Percentiles rank a stretch among this genome's conserved stretches.
phyloP scores from a whole-genome alignment of 2,888 invertebrate genomes.

The Periphyllus acericola region DNA sequence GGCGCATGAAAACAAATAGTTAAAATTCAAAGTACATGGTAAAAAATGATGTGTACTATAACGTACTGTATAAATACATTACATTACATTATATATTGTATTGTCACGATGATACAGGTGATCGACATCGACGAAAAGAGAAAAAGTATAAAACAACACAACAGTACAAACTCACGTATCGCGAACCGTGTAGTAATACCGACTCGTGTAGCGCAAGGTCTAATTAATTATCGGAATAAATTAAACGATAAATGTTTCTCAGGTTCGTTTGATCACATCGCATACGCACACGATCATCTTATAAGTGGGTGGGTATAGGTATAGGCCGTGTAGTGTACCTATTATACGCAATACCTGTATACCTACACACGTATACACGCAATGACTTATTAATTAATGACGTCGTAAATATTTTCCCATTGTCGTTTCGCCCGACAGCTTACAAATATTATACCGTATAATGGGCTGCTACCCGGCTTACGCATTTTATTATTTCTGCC shows the following conservation, averaged over 20 bases:
- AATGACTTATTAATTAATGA: constrained; percentile 50
- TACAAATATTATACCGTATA: constrained; percentile 48
- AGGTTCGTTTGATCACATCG: background rate
- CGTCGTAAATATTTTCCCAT: constrained; percentile 58
- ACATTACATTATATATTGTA: too few relatives aligned
- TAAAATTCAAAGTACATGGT: too few relatives aligned
- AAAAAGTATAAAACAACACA: background rate
- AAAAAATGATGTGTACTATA: too few relatives aligned
- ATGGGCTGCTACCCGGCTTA: constrained; percentile 45
- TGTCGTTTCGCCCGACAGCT: constrained; percentile 56
- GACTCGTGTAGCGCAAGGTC: background rate
- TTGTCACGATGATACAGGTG: background rate
- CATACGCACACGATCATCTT: background rate
- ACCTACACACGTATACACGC: background rate
- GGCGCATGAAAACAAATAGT: too few relatives aligned
- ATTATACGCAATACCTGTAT: background rate
- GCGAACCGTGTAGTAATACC: background rate
- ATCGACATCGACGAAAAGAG: background rate
- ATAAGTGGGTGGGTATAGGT: background rate
- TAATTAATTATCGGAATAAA: constrained; percentile 3
- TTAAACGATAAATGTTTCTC: background rate
- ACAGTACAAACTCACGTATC: background rate
- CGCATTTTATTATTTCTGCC: constrained; percentile 35
- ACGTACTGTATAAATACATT: too few relatives aligned
- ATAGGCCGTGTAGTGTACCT: background rate